phyloP scores from a whole-genome alignment of 2,888 invertebrate genomes.

The Dicyrtoma fusca region DNA sequence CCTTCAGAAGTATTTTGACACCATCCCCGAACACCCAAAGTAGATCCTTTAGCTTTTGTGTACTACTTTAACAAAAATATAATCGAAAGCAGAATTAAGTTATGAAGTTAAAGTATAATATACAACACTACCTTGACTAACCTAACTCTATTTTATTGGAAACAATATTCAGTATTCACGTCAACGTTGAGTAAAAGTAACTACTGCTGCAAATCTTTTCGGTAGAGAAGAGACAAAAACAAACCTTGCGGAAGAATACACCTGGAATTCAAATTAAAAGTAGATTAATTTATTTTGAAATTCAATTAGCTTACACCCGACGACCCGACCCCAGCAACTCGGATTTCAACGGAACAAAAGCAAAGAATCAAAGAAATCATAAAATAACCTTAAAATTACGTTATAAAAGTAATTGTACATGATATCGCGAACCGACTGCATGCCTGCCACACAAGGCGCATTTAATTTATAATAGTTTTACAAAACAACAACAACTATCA shows the following conservation, averaged over 20 bases:
- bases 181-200: too few relatives aligned
- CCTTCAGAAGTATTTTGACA: constrained; percentile 72
- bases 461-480: not conserved
- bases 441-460: too few relatives aligned
- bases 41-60: constrained; percentile 69
- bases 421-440: too few relatives aligned
- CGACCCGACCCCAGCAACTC: too few relatives aligned
- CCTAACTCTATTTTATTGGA: not conserved
- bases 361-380: too few relatives aligned
- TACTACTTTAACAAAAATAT: constrained; percentile 61
- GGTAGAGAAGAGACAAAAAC: not conserved
- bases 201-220: too few relatives aligned
- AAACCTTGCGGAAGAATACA: constrained; percentile 54
- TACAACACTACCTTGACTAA: not conserved
- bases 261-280: constrained; percentile 40
- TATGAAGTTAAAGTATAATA: not conserved
- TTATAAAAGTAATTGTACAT: too few relatives aligned
- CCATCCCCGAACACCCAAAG: constrained; percentile 71
- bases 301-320: not conserved
- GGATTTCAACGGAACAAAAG: too few relatives aligned
- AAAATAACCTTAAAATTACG: too few relatives aligned
- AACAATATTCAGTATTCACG: too few relatives aligned
- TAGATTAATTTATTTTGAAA: not conserved
- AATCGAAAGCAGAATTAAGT: not conserved
- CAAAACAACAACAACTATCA: not conserved